Conservation (phyloP, 2,113 vertebrate genomes). For the Setophaga petechia region DNA sequence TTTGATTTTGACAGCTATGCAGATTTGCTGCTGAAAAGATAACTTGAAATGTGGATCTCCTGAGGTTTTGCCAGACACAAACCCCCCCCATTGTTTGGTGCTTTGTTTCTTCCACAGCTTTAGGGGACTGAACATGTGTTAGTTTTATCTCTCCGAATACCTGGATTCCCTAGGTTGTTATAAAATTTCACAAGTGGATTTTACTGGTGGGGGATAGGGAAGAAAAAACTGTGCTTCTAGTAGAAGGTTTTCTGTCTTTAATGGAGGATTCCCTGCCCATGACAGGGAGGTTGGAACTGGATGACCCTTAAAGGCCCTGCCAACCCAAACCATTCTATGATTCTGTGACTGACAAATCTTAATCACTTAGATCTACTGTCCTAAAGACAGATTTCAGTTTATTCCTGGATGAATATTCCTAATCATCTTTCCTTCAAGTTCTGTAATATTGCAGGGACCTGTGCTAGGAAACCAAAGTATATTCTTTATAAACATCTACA, state of each 20-base stretch:
- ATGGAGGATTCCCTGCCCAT: background rate
- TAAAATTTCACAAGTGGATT: background rate
- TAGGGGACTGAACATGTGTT: background rate
- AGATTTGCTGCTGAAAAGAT: background rate
- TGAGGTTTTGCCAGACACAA: background rate
- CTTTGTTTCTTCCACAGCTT: background rate
- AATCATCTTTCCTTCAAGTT: background rate
- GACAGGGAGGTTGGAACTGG: background rate
- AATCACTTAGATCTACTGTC: background rate
- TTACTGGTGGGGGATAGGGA: background rate
- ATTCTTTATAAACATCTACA: background rate
- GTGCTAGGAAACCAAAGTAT: background rate
- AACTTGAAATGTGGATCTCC: background rate
- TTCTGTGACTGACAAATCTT: background rate
- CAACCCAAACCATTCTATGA: background rate
- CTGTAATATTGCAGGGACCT: background rate
- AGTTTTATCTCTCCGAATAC: background rate
- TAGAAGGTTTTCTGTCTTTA: background rate
- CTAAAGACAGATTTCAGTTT: background rate
- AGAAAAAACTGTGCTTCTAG: background rate
- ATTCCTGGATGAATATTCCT: background rate
- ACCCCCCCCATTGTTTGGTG: background rate
- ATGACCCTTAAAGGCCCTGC: background rate
- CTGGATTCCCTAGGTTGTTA: background rate
- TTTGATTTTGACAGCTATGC: conserved; percentile 31